Evolutionary conservation across 64 coral and sea anemone species (phyloP).

Genomic region (Dendrophyllia cribrosa): DNA sequence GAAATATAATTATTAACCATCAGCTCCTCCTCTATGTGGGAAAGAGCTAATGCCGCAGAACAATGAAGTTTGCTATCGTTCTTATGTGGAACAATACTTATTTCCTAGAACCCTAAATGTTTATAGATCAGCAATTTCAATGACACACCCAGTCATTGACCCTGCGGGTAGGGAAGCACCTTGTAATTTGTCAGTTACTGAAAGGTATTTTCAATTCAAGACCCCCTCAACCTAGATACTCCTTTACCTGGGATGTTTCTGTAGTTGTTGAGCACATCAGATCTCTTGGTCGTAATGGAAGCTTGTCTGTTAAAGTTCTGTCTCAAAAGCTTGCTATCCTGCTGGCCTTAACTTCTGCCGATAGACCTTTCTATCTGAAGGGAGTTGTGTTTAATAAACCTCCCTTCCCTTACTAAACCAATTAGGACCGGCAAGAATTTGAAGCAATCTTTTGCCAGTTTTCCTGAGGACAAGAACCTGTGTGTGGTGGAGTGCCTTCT

Average conservation of each 20-base stretch:
- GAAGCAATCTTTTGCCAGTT: no score
- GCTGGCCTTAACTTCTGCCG: neutral
- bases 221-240: slow-evolving; percentile 16
- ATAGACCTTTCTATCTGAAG: neutral
- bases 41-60: no score
- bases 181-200: slow-evolving; percentile 19
- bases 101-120: slow-evolving; percentile 37
- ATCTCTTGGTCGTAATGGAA: neutral
- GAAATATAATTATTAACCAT: no score
- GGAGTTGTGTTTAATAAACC: no score
- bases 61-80: no score
- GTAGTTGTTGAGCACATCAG: neutral
- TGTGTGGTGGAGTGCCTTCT: no score
- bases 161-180: slow-evolving; percentile 1
- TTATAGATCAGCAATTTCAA: slow-evolving; percentile 41
- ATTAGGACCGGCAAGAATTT: no score
- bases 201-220: slow-evolving; percentile 20
- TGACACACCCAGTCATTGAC: slow-evolving; percentile 4
- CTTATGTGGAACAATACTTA: no score
- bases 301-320: neutral
- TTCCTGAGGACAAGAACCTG: no score
- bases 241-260: slow-evolving; percentile 19
- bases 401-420: no score
- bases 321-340: neutral
- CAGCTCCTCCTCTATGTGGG: no score